These are phyloP conservation scores for Cabera pusaria DNA, from an alignment of 2,888 invertebrate genomes.

Conservation along the genomic window DNA sequence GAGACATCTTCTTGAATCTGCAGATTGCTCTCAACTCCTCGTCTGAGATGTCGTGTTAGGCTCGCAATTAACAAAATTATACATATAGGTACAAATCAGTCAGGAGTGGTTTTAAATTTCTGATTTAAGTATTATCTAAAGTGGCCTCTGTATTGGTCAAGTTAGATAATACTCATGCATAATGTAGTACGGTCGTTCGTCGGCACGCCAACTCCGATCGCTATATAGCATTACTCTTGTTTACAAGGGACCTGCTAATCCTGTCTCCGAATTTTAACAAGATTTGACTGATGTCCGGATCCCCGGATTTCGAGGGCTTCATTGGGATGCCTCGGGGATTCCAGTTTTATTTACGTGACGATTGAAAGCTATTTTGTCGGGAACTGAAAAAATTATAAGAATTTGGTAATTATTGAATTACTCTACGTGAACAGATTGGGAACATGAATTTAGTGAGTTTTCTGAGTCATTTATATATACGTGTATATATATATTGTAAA, in stretches of 20 bases:
- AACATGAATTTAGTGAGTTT: too few species aligned
- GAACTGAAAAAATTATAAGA: too few species aligned
- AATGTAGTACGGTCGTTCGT: constrained; percentile 57
- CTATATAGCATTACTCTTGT: constrained; percentile 67
- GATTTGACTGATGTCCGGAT: constrained; percentile 62
- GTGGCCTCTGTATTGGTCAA: constrained; percentile 48
- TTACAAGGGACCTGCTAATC: constrained; percentile 69
- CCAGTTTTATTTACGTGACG: constrained; percentile 39
- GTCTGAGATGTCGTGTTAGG: too few species aligned
- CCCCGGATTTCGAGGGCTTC: constrained; percentile 40
- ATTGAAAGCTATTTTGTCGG: constrained; percentile 15
- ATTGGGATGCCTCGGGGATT: constrained; percentile 39
- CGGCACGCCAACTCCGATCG: constrained; percentile 65
- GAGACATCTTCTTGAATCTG: too few species aligned
- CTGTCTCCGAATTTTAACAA: constrained; percentile 69
- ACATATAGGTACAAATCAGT: too few species aligned
- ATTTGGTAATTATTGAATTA: too few species aligned
- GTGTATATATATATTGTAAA: too few species aligned
- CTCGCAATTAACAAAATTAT: too few species aligned
- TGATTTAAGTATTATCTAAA: not conserved
- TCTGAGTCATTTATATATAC: too few species aligned
- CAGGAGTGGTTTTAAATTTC: too few species aligned
- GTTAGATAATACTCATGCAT: constrained; percentile 64
- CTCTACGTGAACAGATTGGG: too few species aligned
- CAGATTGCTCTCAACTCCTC: too few species aligned